Base-by-base conservation (phyloP, 2,113 vertebrate genomes). In the Crotalus horridus region DNA sequence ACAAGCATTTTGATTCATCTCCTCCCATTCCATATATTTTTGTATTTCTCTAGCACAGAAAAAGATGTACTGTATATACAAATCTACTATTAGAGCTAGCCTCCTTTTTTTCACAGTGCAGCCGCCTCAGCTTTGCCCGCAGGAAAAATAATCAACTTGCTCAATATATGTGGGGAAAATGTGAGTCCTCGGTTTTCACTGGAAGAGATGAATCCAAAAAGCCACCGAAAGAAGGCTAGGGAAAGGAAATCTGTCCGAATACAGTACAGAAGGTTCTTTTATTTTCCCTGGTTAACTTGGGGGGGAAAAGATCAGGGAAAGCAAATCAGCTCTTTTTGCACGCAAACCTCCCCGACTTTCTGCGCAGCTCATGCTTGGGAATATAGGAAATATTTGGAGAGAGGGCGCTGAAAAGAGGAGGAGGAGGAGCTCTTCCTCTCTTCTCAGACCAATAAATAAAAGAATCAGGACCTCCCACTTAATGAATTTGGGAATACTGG, bases 71-170 rank as follows among this genome's bases (percentile, higher is more conserved):
- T 33, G 64, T 12, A 58, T 53, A 51, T 55, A 89, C 54, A 89
- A 93, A 33, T 33, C 87, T 23, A 59, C 39, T 48, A 55, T 54
- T 88, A 87, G 48, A 10, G 46, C 89, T 74, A 43, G 51, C 20
- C 51, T 74, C 85, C 51, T 59, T n/a, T 53, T 87, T n/a, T 64
- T 90, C 48, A 51, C 74, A 69, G 56, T n/a, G 48, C 74, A 85
- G 58, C 33, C 33, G 43, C 20, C 64, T 64, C 56, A 53, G 56
- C 17, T 91, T n/a, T 91, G 87, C 56, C 90, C 21, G 43, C 4
- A 87, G 64, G 90, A 89, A 91, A 89, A 89, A 91, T 20, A 90
- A 93, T 93, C 56, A 86, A 89, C 90, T 64, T 54, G 81, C 24
- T 86, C 55, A 85, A 91, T 43, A 39, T n/a, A 53, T n/a, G 24